phyloP scores from a whole-genome alignment of 2,888 invertebrate genomes.

The Orthosia cruda region DNA sequence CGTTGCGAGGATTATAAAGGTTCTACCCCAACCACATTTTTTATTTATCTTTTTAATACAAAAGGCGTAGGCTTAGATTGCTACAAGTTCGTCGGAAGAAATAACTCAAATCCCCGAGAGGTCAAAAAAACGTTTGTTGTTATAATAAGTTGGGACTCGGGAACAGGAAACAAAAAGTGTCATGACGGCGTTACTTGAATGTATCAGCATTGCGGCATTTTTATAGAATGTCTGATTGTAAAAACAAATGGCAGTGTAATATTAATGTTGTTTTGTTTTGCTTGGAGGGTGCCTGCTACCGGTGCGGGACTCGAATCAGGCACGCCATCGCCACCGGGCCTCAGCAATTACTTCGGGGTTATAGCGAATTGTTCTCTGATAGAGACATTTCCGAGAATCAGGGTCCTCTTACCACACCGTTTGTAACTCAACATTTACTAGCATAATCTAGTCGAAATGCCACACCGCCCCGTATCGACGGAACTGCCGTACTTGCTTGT shows the following conservation, averaged over 20 bases:
- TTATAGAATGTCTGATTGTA: slow-evolving; percentile 60
- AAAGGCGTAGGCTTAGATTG: slow-evolving; percentile 62
- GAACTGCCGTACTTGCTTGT: slow-evolving; percentile 47
- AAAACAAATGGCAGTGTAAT: slow-evolving; percentile 72
- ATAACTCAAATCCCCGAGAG: slow-evolving; percentile 77
- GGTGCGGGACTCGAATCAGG: slow-evolving; percentile 50
- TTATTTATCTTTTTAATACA: slow-evolving; percentile 62
- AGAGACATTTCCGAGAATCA: slow-evolving; percentile 74
- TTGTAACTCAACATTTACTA: slow-evolving; percentile 26
- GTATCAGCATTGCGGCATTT: slow-evolving; percentile 60
- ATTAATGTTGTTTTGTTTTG: slow-evolving; percentile 57
- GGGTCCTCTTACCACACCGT: slow-evolving; percentile 51
- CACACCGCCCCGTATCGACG: slow-evolving; percentile 26
- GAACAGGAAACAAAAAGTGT: slow-evolving; percentile 74
- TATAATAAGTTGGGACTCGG: slow-evolving; percentile 72
- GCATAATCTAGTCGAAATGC: slow-evolving; percentile 42
- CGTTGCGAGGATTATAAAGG: slow-evolving; percentile 64
- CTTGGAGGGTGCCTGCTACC: slow-evolving; percentile 59
- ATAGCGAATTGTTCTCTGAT: slow-evolving; percentile 73
- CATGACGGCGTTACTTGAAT: slow-evolving; percentile 64
- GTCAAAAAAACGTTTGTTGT: slow-evolving; percentile 74
- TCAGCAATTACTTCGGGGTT: slow-evolving; percentile 72
- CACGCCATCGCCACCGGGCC: slow-evolving; percentile 44
- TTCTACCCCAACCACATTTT: slow-evolving; percentile 69
- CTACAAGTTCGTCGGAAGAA: slow-evolving; percentile 77